A percentile compares a stretch with the other conserved stretches of the same genome.
These are phyloP conservation scores for Ennomos fuscantarius DNA, from an alignment of 2,888 invertebrate genomes.

Conservation along the genomic window DNA sequence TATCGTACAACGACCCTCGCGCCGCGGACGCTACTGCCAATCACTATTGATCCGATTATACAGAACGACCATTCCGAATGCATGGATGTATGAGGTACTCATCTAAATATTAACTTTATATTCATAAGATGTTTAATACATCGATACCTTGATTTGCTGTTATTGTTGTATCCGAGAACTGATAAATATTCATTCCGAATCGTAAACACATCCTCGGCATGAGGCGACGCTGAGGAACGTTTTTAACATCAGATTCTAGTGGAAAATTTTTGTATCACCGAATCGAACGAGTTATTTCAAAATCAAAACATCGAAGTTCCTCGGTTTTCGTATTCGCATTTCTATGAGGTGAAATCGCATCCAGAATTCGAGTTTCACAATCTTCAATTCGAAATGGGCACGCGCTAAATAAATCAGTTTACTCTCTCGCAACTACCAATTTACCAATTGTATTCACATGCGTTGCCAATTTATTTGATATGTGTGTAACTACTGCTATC, in stretches of 20 bases:
- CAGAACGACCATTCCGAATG: conserved; percentile 50
- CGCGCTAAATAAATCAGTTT: conserved; percentile 63
- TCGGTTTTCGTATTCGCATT: conserved; percentile 55
- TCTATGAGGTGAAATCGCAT: conserved; percentile 61
- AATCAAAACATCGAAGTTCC: conserved; percentile 51
- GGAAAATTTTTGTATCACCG: conserved; percentile 62
- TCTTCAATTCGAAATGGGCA: conserved; percentile 57
- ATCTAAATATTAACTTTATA: conserved; percentile 67
- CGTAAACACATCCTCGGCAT: conserved; percentile 50
- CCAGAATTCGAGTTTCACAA: conserved; percentile 64
- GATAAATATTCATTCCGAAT: conserved; percentile 71
- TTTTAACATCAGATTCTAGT: conserved; percentile 51
- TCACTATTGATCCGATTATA: conserved; percentile 44
- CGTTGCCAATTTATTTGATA: conserved; percentile 37
- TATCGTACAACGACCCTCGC: conserved; percentile 69
- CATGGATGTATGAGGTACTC: conserved; percentile 63
- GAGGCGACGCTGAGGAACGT: conserved; percentile 35
- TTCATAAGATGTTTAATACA: conserved; percentile 67
- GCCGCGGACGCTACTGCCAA: conserved; percentile 44
- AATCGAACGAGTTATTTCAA: conserved; percentile 53
- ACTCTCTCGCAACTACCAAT: conserved; percentile 66
- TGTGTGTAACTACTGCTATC: too few relatives aligned
- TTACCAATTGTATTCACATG: conserved; percentile 42
- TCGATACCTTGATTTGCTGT: conserved; percentile 65
- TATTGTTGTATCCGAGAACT: conserved; percentile 64